A percentile compares a stretch with the other conserved stretches of the same genome.
phyloP scores from a whole-genome alignment of 53 echinoderm and acorn worm genomes.

The Glandiceps talaboti region DNA sequence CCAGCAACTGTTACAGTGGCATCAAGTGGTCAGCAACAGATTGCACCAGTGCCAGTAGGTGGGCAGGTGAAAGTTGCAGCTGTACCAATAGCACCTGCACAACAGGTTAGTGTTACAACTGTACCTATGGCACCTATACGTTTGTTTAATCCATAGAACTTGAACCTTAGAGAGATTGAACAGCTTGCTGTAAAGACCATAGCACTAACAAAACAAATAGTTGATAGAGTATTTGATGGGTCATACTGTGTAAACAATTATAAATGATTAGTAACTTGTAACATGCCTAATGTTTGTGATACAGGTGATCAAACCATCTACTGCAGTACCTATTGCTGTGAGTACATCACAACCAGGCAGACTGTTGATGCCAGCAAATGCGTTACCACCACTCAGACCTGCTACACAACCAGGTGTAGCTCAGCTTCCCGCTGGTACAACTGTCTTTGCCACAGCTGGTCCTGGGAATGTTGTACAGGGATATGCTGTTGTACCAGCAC shows the following conservation, averaged over 20 bases:
- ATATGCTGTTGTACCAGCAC: background rate
- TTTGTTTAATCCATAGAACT: too few species aligned
- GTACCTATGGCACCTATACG: too few species aligned
- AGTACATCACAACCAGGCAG: slow-evolving; percentile 35
- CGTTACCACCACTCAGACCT: slow-evolving; percentile 10
- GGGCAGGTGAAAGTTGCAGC: slow-evolving; percentile 25
- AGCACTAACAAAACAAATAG: too few species aligned
- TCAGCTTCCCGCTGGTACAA: background rate
- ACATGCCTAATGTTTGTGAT: too few species aligned
- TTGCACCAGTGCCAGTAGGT: slow-evolving; percentile 8
- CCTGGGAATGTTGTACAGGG: background rate
- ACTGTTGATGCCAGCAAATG: slow-evolving; percentile 86
- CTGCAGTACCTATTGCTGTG: background rate
- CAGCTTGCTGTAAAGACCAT: too few species aligned
- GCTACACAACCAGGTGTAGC: background rate
- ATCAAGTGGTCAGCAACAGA: background rate
- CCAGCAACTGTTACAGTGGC: background rate
- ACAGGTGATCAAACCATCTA: background rate
- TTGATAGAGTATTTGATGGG: too few species aligned
- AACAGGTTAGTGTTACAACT: slow-evolving; percentile 18
- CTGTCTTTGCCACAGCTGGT: background rate
- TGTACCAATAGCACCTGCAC: slow-evolving; percentile 66
- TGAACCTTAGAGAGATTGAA: too few species aligned
- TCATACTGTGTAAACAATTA: too few species aligned
- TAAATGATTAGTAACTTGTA: too few species aligned